Base-by-base conservation (phyloP, 2,113 vertebrate species). In the Pygoscelis antarcticus region DNA sequence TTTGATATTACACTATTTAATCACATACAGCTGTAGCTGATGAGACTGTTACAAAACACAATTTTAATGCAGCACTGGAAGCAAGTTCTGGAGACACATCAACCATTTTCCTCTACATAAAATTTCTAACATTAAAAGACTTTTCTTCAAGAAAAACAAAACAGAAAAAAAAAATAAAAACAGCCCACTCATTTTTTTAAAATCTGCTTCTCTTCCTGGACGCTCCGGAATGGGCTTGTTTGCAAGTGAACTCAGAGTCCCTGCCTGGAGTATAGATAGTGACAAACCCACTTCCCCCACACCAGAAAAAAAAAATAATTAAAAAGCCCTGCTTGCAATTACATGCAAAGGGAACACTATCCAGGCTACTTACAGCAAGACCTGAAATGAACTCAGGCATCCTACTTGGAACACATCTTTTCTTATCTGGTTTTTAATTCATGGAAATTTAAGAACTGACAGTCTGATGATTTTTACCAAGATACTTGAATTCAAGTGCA, bases 1-100 rank as follows among this genome's bases (percentile, higher is more conserved):
- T 98, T 98, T 98, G 98, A 98, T 98, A 98, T 98, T 98, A 97
- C 97, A 97, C 93, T 97, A 97, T 97, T 98, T 98, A 98, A 99
- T 98, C 97, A 92, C 97, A 97, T 95, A 97, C 98, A 98, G 98
- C 97, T 99, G 98, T 93, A 97, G 93, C 95, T 97, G 97, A 97
- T 95, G 97, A 98, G 96, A 97, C 97, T 96, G 93, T 98, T 98
- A 98, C 96, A 98, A 98, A 98, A 98, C 94, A 97, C 96, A 96
- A 88, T 95, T 97, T 97, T 94, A 98, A 97, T 92, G 95, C 93
- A 97, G 95, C 89, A 96, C 90, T 98, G 55, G 87, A 97, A 98
- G 96, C 95, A 96, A 98, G 84, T 98, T 97, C 91, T 97, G 90
- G 95, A 98, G 95, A 98, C 96, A 98, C 93, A 97, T 97, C 97